These are phyloP conservation scores for Dysidea cf. avara DNA, from an alignment of 37 sponge, comb jelly and placozoan genomes.

Conservation along the genomic window DNA sequence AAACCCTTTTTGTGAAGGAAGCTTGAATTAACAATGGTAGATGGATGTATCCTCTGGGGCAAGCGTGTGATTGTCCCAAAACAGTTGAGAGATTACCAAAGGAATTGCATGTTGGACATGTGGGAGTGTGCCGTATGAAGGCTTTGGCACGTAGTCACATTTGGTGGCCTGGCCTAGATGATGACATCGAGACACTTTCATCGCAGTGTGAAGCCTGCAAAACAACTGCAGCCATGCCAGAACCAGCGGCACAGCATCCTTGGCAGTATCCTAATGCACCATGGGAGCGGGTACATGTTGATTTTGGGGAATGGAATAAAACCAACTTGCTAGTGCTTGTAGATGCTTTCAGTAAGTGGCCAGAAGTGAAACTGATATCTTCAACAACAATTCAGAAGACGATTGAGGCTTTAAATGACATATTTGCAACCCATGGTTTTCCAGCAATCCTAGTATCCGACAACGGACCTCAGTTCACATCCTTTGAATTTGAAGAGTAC, in stretches of 20 bases:
- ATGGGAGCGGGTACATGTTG: neutral
- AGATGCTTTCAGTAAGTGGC: constrained; percentile 1
- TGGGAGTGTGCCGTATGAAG: neutral
- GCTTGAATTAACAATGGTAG: neutral
- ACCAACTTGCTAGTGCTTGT: neutral
- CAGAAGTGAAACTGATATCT: neutral
- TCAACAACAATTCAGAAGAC: neutral
- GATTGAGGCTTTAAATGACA: neutral
- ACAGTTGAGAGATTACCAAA: neutral
- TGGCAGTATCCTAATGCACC: neutral
- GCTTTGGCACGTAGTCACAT: neutral
- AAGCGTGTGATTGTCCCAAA: neutral
- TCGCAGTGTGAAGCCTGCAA: neutral
- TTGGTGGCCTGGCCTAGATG: neutral
- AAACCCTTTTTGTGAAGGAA: neutral
- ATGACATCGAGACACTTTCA: neutral
- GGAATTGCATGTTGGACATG: neutral
- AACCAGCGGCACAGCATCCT: neutral
- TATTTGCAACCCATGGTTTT: constrained; percentile 3
- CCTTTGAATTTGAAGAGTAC: neutral
- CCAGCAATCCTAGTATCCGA: neutral
- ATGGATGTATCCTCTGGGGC: neutral
- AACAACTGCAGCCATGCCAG: neutral
- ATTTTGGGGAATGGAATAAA: neutral
- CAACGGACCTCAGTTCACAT: too few relatives aligned